Conservation (phyloP, 2,113 vertebrate species). For the Vicugna pacos region DNA sequence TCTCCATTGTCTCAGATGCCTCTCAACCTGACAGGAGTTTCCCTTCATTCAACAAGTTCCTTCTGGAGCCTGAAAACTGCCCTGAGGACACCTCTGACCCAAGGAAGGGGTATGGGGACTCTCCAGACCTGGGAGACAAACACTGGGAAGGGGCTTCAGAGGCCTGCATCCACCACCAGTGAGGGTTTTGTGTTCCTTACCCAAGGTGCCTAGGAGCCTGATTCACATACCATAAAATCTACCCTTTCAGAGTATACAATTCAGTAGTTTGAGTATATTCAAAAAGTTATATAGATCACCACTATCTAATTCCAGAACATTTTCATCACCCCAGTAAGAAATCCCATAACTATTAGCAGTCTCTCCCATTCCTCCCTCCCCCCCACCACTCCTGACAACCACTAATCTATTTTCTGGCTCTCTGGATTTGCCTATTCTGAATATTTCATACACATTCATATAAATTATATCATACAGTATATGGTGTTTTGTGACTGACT, state of each 20-base stretch:
- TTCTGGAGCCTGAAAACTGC: background rate
- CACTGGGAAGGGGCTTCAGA: background rate
- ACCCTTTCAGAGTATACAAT: background rate
- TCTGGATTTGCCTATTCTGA: background rate
- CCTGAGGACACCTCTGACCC: background rate
- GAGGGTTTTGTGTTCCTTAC: background rate
- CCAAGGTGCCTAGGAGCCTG: background rate
- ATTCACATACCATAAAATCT: background rate
- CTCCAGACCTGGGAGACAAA: background rate
- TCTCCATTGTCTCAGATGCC: slow-evolving; percentile 55
- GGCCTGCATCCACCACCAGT: background rate
- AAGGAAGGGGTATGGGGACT: background rate
- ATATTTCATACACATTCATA: background rate
- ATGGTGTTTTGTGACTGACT: background rate
- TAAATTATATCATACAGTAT: background rate
- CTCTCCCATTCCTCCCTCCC: too few species aligned
- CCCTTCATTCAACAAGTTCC: slow-evolving; percentile 53
- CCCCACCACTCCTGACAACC: background rate
- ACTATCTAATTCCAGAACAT: background rate
- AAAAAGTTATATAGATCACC: background rate
- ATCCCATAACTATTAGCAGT: background rate
- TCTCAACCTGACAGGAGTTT: slow-evolving; percentile 50
- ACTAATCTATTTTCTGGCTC: background rate
- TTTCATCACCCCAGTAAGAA: background rate
- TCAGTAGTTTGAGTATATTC: background rate